Evolutionary conservation across 2,888 invertebrate species (phyloP).

Genomic region (Leptopilina myrica): DNA sequence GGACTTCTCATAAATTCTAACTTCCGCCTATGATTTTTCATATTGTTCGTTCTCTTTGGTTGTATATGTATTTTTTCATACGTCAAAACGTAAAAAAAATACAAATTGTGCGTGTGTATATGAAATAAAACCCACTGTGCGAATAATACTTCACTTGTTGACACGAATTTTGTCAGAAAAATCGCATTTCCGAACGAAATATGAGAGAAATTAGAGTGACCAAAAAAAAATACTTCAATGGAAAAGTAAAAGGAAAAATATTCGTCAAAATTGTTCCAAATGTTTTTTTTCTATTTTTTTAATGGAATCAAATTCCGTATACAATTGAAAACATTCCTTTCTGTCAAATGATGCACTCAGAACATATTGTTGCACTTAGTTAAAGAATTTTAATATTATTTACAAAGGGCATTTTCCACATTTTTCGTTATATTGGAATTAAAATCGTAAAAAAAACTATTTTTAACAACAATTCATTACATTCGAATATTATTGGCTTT

Average conservation of each 20-base stretch:
- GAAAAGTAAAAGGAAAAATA: conserved; percentile 7
- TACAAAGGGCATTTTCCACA: not conserved
- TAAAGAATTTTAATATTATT: not conserved
- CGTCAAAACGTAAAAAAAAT: too few species aligned
- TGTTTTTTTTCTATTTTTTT: not conserved
- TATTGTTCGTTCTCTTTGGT: conserved; percentile 17
- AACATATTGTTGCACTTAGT: not conserved
- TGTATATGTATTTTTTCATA: not conserved
- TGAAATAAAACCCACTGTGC: not conserved
- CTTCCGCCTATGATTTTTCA: conserved; percentile 22
- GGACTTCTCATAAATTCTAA: conserved; percentile 34
- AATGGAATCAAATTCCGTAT: conserved; percentile 8
- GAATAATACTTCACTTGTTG: conserved; percentile 18
- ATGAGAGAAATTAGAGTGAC: not conserved
- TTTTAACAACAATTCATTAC: too few species aligned
- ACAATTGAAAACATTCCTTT: conserved; percentile 8
- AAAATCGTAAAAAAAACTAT: too few species aligned
- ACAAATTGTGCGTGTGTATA: not conserved
- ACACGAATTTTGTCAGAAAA: conserved; percentile 33
- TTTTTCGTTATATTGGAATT: too few species aligned
- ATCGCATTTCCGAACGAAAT: conserved; percentile 12
- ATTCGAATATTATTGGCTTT: too few species aligned
- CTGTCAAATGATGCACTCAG: not conserved
- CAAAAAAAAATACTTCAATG: not conserved
- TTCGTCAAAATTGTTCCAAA: not conserved